Conservation (phyloP, 2,888 invertebrate genomes). For the Sturmia bella region DNA sequence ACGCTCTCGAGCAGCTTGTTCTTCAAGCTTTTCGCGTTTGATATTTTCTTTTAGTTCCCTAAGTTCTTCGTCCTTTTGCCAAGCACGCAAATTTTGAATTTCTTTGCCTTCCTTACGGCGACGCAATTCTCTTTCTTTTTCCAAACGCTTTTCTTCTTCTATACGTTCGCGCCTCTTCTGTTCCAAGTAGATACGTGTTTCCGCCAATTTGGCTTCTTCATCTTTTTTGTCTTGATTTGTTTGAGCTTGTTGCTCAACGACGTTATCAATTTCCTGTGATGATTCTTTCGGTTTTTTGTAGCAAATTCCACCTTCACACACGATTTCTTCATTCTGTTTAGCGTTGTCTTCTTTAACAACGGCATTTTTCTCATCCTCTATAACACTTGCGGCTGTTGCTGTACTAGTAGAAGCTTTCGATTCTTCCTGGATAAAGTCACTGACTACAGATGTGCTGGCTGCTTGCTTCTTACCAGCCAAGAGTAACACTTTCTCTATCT, state of each 20-base stretch:
- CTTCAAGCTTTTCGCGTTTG: slow-evolving; percentile 89
- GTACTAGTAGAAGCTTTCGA: slow-evolving; percentile 39
- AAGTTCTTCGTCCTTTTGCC: slow-evolving; percentile 89
- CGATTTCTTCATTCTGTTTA: slow-evolving; percentile 75
- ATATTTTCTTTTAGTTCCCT: slow-evolving; percentile 84
- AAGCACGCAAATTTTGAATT: slow-evolving; percentile 86
- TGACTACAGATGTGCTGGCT: slow-evolving; percentile 9
- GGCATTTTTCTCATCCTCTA: not conserved
- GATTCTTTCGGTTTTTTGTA: slow-evolving; percentile 74
- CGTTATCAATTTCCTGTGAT: not conserved
- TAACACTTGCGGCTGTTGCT: not conserved
- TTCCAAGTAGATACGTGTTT: slow-evolving; percentile 74
- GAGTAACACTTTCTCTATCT: slow-evolving; percentile 85
- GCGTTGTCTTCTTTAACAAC: not conserved
- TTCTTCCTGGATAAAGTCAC: slow-evolving; percentile 51
- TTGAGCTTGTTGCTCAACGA: not conserved
- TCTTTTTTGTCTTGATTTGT: slow-evolving; percentile 1
- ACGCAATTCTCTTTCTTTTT: slow-evolving; percentile 85
- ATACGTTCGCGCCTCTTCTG: slow-evolving; percentile 79
- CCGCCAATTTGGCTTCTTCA: slow-evolving; percentile 65
- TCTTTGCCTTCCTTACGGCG: slow-evolving; percentile 89
- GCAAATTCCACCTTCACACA: slow-evolving; percentile 84
- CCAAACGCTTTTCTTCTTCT: slow-evolving; percentile 82
- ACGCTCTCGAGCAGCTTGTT: slow-evolving; percentile 88
- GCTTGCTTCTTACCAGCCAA: slow-evolving; percentile 69